Evolutionary conservation across 2,888 invertebrate species (phyloP).

Genomic region (Parapristionchus giblindavisi): DNA sequence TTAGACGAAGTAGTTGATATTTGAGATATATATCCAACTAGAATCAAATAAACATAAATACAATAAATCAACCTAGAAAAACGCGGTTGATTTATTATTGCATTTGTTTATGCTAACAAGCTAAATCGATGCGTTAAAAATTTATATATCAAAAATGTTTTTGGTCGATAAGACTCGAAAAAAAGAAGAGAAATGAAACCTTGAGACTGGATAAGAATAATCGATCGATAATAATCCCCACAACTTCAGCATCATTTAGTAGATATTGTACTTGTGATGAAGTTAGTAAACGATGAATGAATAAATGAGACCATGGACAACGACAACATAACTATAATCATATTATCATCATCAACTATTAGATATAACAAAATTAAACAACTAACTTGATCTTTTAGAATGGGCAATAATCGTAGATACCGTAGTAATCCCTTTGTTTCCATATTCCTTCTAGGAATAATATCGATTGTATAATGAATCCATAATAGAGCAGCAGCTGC

Average conservation of each 20-base stretch:
- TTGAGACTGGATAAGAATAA: conserved; percentile 25
- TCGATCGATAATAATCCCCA: conserved; percentile 32
- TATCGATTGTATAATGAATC: conserved; percentile 42
- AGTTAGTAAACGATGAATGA: conserved; percentile 43
- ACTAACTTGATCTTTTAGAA: conserved; percentile 40
- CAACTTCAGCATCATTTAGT: conserved; percentile 27
- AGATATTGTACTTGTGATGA: conserved; percentile 26
- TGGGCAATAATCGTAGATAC: conserved; percentile 43
- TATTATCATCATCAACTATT: too few species aligned
- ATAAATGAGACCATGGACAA: conserved; percentile 47
- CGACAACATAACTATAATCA: conserved; percentile 39
- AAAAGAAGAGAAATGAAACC: neutral
- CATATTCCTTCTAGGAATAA: conserved; percentile 25
- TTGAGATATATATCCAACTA: conserved; percentile 37
- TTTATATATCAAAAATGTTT: neutral
- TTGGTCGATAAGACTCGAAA: neutral
- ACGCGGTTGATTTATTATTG: too few species aligned
- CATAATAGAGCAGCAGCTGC: conserved; percentile 45
- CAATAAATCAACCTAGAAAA: too few species aligned
- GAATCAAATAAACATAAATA: neutral
- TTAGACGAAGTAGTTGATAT: conserved; percentile 34
- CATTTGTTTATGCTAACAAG: too few species aligned
- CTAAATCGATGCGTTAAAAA: too few species aligned
- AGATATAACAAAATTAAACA: too few species aligned
- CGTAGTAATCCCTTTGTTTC: conserved; percentile 37